Evolutionary conservation across 2,888 invertebrate species (phyloP), one percentile per base, ranked within the genome.

Genomic region (Oscheius myriophilus): DNA sequence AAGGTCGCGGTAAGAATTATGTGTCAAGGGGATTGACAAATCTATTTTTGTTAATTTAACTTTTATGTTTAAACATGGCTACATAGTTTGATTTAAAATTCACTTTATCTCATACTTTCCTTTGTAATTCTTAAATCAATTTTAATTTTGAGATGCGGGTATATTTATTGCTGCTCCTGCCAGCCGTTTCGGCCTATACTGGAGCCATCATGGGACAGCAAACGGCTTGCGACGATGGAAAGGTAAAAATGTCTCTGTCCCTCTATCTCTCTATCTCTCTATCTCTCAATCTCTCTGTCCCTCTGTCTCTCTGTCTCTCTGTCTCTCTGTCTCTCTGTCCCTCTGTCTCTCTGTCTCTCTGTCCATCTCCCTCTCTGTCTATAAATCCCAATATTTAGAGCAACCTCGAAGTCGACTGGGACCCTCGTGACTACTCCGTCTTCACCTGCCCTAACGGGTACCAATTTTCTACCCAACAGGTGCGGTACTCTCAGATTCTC

Each of bases 211-310:
- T 91, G 91, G 91, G 91, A 2, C 85, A 89, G 43, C 79, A 87
- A 33, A 72, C 82, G 0, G 74, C 87, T 0, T 92, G 92, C 86
- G 92, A 92, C 85, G 90, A 92, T 88, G 92, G 90, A 57, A 89
- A 90, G 87, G 92, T 92, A 26, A 55, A 55, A 23, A 33, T 14
- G 2, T 25, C 21, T 18, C 18, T 16, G 25, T n/a, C n/a, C n/a
- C 21, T 11, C 49, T 26, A n/a, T n/a, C n/a, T n/a, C n/a, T n/a
- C n/a, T n/a, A n/a, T n/a, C n/a, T n/a, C 33, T 33, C 33, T 33
- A 3, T 33, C 33, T 33, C 33, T 33, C 33, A 6, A 3, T 33
- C 33, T 33, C 33, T 33, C 33, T 33, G 4, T 33, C 33, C 9
- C 33, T 33, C 33, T 33, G 4, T 33, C 33, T 33, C 33, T 33